Evolutionary conservation across 2,113 vertebrate genomes (phyloP).

Genomic region (Polypterus senegalus): DNA sequence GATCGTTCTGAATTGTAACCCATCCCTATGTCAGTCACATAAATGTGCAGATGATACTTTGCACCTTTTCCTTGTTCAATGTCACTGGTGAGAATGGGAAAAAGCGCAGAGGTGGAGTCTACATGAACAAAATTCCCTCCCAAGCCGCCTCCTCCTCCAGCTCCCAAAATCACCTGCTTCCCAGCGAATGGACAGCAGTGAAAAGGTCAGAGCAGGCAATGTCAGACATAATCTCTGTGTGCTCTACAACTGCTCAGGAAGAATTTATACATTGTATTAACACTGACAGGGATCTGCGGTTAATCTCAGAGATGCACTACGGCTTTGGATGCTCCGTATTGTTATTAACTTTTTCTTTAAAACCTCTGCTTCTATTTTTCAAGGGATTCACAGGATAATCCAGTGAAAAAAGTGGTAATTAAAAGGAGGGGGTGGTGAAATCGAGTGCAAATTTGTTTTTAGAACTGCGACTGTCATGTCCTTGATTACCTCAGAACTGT

Average conservation of each 20-base stretch:
- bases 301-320: slow-evolving; percentile 8
- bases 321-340: slow-evolving; percentile 2
- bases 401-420: slow-evolving; percentile 2
- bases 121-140: no score
- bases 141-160: no score
- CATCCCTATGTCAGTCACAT: no score
- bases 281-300: slow-evolving; percentile 23
- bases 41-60: no score
- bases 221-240: slow-evolving; percentile 42
- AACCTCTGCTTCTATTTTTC: slow-evolving; percentile 16
- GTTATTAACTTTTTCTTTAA: slow-evolving; percentile 12
- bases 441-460: no score
- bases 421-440: no score
- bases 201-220: slow-evolving; percentile 49
- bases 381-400: slow-evolving; percentile 21
- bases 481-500: no score
- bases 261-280: slow-evolving; percentile 28
- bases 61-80: no score
- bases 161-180: slow-evolving; percentile 36
- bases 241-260: slow-evolving; percentile 30
- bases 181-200: slow-evolving; percentile 31
- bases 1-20: no score
- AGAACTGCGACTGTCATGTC: no score
- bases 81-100: no score
- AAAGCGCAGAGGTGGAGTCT: no score